phyloP scores from a whole-genome alignment of 2,797 vertebrate genomes.

The Myripristis murdjan region DNA sequence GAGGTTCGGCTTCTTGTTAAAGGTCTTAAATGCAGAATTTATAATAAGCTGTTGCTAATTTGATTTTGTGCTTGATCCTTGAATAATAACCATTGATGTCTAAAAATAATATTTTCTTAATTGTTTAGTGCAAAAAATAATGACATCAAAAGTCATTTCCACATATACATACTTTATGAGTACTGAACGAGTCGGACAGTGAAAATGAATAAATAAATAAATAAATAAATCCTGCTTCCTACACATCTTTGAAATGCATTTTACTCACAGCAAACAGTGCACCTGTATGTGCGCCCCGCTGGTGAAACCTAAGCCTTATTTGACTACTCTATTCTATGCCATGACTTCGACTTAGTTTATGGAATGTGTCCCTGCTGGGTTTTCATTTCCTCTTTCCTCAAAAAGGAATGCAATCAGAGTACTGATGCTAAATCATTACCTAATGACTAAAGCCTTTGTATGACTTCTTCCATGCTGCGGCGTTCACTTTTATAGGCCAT shows the following conservation, averaged over 20 bases:
- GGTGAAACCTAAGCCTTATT: conserved; percentile 28
- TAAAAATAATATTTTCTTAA: conserved; percentile 80
- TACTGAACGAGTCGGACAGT: conserved; percentile 1
- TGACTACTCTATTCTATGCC: conserved; percentile 52
- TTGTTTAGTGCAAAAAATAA: conserved; percentile 66
- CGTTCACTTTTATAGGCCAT: conserved; percentile 45
- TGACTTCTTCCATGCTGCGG: conserved; percentile 68
- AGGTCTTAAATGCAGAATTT: conserved; percentile 83
- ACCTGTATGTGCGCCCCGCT: conserved; percentile 42
- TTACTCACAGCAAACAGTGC: conserved; percentile 42
- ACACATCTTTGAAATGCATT: conserved; percentile 37
- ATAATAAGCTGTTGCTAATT: conserved; percentile 86
- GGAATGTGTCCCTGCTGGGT: conserved; percentile 78
- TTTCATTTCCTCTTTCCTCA: conserved; percentile 78
- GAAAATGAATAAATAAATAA: no score
- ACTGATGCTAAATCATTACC: conserved; percentile 81
- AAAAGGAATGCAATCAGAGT: conserved; percentile 77
- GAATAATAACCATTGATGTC: conserved; percentile 77
- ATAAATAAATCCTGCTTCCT: conserved; percentile 25
- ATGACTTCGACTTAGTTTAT: conserved; percentile 65
- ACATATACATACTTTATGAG: conserved; percentile 11
- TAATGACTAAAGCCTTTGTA: conserved; percentile 79
- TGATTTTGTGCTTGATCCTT: conserved; percentile 84
- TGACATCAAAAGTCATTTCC: conserved; percentile 53
- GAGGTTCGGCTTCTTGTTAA: conserved; percentile 82